Conservation (phyloP, 2,113 vertebrate genomes). For the Misgurnus mizolepis region DNA sequence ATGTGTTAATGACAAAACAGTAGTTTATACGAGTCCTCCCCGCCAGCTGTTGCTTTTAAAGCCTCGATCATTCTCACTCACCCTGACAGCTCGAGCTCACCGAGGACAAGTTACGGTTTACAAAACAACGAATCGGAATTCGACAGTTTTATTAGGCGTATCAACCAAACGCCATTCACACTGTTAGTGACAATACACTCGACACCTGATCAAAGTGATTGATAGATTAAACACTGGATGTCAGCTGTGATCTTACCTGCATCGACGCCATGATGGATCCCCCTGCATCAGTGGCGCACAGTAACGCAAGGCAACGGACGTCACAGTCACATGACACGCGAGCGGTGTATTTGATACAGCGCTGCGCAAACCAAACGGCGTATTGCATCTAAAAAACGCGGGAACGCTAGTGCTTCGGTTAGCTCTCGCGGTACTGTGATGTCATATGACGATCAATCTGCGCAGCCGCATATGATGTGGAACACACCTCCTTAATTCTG, state of each 20-base stretch:
- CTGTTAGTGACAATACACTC: background rate
- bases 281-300: slow-evolving; percentile 65
- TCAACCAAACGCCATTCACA: slow-evolving; percentile 1
- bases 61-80: slow-evolving; percentile 23
- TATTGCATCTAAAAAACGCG: too few relatives aligned
- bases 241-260: slow-evolving; percentile 84
- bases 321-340: slow-evolving; percentile 23
- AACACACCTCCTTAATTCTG: too few relatives aligned
- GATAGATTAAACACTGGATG: slow-evolving; percentile 21
- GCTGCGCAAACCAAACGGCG: too few relatives aligned
- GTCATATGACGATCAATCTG: too few relatives aligned
- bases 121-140: background rate
- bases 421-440: too few relatives aligned
- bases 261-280: slow-evolving; percentile 97
- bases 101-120: slow-evolving; percentile 25
- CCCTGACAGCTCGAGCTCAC: slow-evolving; percentile 10
- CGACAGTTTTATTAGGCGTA: background rate
- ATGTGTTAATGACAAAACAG: background rate
- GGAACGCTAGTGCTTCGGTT: too few relatives aligned
- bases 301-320: slow-evolving; percentile 27
- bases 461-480: too few relatives aligned
- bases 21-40: background rate
- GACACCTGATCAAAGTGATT: background rate
- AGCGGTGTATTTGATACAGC: background rate
- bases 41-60: slow-evolving; percentile 39